Conservation (phyloP, 2,113 vertebrate genomes). For the Psilopsiagon aurifrons region DNA sequence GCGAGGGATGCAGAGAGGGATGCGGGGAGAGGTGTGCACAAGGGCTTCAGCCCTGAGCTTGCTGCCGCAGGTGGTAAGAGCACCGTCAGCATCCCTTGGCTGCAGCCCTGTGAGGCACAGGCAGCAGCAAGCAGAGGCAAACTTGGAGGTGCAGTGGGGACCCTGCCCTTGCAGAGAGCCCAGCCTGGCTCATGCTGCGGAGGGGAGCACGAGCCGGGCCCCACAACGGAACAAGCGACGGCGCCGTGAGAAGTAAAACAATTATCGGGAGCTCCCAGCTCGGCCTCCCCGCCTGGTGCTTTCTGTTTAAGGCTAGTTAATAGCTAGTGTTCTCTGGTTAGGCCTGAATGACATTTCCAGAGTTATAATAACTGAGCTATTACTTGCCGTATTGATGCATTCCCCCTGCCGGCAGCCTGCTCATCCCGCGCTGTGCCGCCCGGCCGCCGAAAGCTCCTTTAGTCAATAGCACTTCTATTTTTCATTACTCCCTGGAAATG, state of each 20-base stretch:
- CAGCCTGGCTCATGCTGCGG: accelerated
- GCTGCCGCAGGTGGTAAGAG: neutral
- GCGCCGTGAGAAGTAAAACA: conserved; percentile 31
- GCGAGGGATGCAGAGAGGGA: neutral
- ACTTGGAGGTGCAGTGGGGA: accelerated
- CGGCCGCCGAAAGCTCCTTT: conserved; percentile 71
- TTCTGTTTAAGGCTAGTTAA: conserved; percentile 72
- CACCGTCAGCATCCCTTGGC: neutral
- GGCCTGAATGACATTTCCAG: conserved; percentile 73
- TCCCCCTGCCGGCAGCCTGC: conserved; percentile 63
- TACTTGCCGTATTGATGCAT: conserved; percentile 75
- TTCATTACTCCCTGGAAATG: conserved; percentile 81
- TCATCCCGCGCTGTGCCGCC: conserved; percentile 67
- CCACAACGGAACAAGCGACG: neutral
- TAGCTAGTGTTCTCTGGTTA: conserved; percentile 70
- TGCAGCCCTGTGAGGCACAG: neutral
- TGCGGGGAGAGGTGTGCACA: neutral
- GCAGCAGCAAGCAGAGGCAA: neutral
- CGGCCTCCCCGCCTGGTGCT: conserved; percentile 1
- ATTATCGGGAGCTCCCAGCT: conserved; percentile 15
- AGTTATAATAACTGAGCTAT: conserved; percentile 76
- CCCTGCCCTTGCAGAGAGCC: neutral
- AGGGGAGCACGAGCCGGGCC: accelerated
- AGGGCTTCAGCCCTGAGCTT: neutral
- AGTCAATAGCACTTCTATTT: conserved; percentile 80